Base-by-base conservation (phyloP, 2,888 invertebrate genomes). In the Aphidius colemani region DNA sequence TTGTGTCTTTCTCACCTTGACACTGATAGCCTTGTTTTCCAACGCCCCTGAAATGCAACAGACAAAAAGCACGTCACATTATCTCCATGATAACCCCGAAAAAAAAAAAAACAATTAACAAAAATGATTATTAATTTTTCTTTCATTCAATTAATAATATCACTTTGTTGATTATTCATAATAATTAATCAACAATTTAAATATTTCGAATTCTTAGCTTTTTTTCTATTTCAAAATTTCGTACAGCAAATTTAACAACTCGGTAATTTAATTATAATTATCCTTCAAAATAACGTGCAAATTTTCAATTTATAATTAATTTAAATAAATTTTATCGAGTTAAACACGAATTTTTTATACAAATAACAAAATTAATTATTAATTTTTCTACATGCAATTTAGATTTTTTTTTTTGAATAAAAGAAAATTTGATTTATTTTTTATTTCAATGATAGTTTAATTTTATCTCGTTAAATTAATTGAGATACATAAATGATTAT, bases 21-120 rank as follows among this genome's bases (percentile, higher is more conserved):
- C 96, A 96, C 85, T 96, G 96, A 88, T 96, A 96, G 84, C 96
- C 96, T 88, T 96, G 96, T 86, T 95, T 96, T 83, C 95, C 96
- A 85, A 96, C 88, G 84, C 95, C 95, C 95, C 95, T 95, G 91
- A 82, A 90, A 90, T 82, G 80, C 78, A 82, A 82, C 80, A 82
- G 81, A 82, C 82, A 82, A 81, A 30, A 30, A 81, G 80, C 78
- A 81, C 77, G 76, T 80, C 77, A 79, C 78, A 78, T 81, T 74
- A 74, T 80, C 75, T 79, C 76, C 75, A 76, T 73, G 71, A 79
- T 74, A 74, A 76, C 76, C 71, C 80, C 75, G 75, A 69, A 62
- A 73, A 75, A 75, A 77, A 39, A 59, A 57, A 60, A 61, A 65
- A 62, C 51, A 67, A 50, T 45, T 51, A 48, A 60, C 64, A 44